These are phyloP conservation scores for Micropoecilia bifurca DNA, from an alignment of 2,797 vertebrate species.

Conservation along the genomic window DNA sequence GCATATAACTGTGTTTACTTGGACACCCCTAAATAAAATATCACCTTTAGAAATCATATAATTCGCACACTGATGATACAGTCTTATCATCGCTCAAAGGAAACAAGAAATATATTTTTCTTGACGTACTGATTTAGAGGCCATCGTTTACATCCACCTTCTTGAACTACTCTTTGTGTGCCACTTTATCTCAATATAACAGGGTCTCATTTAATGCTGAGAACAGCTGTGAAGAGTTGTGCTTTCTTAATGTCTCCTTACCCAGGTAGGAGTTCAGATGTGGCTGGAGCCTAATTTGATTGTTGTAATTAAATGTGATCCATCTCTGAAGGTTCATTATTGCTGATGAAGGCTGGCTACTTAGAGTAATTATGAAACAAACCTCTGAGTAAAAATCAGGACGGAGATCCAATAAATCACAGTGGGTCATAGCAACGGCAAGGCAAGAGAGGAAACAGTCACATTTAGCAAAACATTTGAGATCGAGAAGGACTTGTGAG, in stretches of 20 bases:
- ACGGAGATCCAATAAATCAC: constrained; percentile 47
- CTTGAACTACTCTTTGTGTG: not conserved
- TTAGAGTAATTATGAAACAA: constrained; percentile 57
- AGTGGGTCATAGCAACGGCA: constrained; percentile 44
- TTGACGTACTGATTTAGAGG: not conserved
- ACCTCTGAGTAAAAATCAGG: constrained; percentile 32
- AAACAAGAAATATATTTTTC: not conserved
- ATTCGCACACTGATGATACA: not conserved
- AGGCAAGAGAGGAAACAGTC: constrained; percentile 31
- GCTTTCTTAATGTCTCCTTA: constrained; percentile 35
- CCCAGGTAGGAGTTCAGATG: constrained; percentile 25
- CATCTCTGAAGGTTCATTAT: constrained; percentile 50
- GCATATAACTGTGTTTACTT: not conserved
- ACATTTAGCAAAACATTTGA: constrained; percentile 7
- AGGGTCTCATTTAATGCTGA: constrained; percentile 19
- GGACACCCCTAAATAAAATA: not conserved
- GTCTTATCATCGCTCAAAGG: not conserved
- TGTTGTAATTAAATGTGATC: constrained; percentile 53
- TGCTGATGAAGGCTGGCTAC: constrained; percentile 52
- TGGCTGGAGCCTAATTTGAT: constrained; percentile 41
- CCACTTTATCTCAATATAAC: not conserved
- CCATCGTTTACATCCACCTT: not conserved
- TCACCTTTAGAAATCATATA: too few relatives aligned
- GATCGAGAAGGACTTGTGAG: constrained; percentile 24
- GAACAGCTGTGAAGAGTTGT: constrained; percentile 2